Base-by-base conservation (phyloP, 1,140 invertebrate species). In the Drosophila pseudoananassae region DNA sequence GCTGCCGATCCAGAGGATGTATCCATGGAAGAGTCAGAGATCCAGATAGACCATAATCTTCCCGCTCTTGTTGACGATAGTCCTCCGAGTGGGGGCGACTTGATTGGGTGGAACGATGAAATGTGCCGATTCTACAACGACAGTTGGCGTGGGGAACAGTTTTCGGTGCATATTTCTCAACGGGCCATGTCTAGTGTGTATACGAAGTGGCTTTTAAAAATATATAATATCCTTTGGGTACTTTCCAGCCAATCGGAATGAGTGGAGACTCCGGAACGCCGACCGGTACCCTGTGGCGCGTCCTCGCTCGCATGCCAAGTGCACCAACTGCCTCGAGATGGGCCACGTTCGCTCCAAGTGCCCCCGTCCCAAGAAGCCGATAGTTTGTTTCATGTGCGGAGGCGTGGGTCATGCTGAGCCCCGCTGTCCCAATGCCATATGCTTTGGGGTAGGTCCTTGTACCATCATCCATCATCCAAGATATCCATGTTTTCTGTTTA, bases 351-450 rank as follows among this genome's bases (percentile, higher is more conserved):
- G 94, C 2, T 92, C 94, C 63, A 91, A 89, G 12, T 94, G 93
- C 61, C 90, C 91, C 2, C 91, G 92, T 36, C 81, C 90, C 10
- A 69, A 90, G 10, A 94, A 93, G 72, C 76, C 91, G 3, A 69
- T 92, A 2, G 81, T 92, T 31, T 96, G 95, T 84, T 91, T 92
- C 57, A 94, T 95, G 85, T 96, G 95, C 72, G 95, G 95, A 38
- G 71, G 63, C 1, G 77, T 78, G 0, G 95, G 94, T 0, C 95
- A 96, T 78, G 90, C 81, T 12, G 94, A 95, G 68, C 92, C 93
- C 0, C 90, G 93, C 10, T 96, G 95, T 79, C 94, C 94, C 0
- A 92, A 93, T 38, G 94, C 93, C 77, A 93, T 94, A 54, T 96
- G 95, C 79, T 92, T 95, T 47, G 94, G 94, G 73, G 95, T 96